Conservation (phyloP, 2,888 invertebrate species). For the Drosophila quinaria region DNA sequence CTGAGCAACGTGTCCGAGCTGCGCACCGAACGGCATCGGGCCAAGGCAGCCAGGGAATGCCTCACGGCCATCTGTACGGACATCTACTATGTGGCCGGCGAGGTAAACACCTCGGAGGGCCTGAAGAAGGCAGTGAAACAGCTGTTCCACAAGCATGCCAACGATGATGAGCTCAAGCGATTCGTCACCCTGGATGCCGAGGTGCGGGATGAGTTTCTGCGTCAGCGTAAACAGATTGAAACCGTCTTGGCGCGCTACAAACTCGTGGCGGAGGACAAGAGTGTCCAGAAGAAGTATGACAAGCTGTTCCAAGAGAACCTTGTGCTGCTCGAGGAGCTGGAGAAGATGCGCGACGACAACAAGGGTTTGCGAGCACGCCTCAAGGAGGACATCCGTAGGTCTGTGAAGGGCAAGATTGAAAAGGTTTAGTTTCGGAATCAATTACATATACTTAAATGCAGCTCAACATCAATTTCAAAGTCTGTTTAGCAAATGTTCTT, state of each 20-base stretch:
- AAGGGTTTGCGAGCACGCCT: conserved; percentile 58
- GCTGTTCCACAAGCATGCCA: conserved; percentile 88
- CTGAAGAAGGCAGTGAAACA: conserved; percentile 81
- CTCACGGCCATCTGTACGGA: conserved; percentile 93
- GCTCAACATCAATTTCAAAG: not conserved
- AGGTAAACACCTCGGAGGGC: conserved; percentile 90
- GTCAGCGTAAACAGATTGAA: conserved; percentile 94
- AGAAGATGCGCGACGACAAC: conserved; percentile 88
- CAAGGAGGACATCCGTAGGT: conserved; percentile 46
- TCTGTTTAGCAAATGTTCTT: conserved; percentile 46
- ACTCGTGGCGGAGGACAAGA: conserved; percentile 66
- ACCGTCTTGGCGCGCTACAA: conserved; percentile 72
- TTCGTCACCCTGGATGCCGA: conserved; percentile 90
- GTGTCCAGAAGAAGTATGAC: conserved; percentile 78
- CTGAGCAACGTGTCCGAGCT: conserved; percentile 90
- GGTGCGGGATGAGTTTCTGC: conserved; percentile 90
- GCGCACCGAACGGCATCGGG: conserved; percentile 88
- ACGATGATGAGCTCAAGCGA: conserved; percentile 89
- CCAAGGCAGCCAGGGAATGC: conserved; percentile 88
- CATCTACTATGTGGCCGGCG: conserved; percentile 91
- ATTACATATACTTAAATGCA: not conserved
- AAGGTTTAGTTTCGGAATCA: not conserved
- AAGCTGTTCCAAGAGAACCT: conserved; percentile 93
- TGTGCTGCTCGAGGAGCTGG: conserved; percentile 91
- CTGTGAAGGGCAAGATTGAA: not conserved